phyloP scores from a whole-genome alignment of 2,797 vertebrate genomes.

The Pelobates cultripes region DNA sequence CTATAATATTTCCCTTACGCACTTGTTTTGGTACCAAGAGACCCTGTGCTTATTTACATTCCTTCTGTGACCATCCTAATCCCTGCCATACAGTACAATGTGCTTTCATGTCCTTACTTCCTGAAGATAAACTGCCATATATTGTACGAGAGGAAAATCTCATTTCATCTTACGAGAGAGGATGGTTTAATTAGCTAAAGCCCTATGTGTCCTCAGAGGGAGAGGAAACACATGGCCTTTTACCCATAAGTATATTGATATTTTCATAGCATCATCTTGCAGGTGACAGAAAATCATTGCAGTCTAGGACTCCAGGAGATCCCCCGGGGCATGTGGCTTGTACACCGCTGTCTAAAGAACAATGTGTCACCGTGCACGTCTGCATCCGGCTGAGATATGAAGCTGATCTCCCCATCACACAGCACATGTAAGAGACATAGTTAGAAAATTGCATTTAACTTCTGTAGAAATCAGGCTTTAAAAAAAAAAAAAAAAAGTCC shows the following conservation, averaged over 20 bases:
- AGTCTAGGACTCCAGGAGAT: conserved; percentile 42
- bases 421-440: background rate
- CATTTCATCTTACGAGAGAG: conserved; percentile 13
- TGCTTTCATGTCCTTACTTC: background rate
- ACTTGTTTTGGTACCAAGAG: too few relatives aligned
- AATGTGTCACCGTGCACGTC: conserved; percentile 21
- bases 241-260: conserved; percentile 45
- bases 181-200: conserved; percentile 37
- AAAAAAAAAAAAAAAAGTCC: too few relatives aligned
- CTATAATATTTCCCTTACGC: too few relatives aligned
- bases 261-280: conserved; percentile 48
- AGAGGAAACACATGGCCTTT: conserved; percentile 14
- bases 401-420: background rate
- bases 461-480: too few relatives aligned
- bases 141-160: background rate
- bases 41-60: too few relatives aligned
- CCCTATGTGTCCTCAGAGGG: conserved; percentile 27
- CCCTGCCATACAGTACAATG: background rate
- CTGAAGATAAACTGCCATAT: background rate
- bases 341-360: conserved; percentile 24
- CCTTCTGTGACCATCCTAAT: too few relatives aligned
- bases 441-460: background rate
- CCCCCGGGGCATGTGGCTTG: conserved; percentile 18
- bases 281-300: conserved; percentile 50
- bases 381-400: conserved; percentile 21